These are phyloP conservation scores for Philypnodon macrostomus DNA, from an alignment of 2,797 vertebrate species.

Conservation along the genomic window DNA sequence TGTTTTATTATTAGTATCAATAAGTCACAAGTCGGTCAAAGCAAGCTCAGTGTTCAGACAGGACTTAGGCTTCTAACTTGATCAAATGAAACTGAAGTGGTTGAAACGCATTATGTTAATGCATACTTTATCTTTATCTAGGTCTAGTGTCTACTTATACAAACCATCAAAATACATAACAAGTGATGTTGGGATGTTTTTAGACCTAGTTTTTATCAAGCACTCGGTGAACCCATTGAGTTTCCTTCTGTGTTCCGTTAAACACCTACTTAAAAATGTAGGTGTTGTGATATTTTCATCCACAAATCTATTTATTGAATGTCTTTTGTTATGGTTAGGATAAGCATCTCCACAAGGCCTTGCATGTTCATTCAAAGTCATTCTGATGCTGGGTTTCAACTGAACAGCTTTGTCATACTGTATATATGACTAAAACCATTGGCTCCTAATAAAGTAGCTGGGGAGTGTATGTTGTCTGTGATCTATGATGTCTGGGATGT, in stretches of 20 bases:
- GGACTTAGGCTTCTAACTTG: too few species aligned
- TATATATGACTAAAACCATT: too few species aligned
- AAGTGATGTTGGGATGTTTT: neutral
- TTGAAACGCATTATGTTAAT: neutral
- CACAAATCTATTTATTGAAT: neutral
- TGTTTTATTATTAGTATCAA: conserved; percentile 7
- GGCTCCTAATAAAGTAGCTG: too few species aligned
- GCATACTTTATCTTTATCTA: neutral
- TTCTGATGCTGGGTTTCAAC: too few species aligned
- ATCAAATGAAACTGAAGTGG: conserved; percentile 1
- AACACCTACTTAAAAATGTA: neutral
- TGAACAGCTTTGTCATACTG: too few species aligned
- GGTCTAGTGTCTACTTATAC: neutral
- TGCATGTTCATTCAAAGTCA: too few species aligned
- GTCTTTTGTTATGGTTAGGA: neutral
- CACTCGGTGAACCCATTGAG: neutral
- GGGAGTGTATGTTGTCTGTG: neutral
- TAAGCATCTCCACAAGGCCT: too few species aligned
- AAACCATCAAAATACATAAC: neutral
- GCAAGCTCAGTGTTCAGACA: too few species aligned
- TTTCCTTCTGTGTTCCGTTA: neutral
- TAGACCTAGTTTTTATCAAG: neutral
- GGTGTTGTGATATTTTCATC: conserved; percentile 5
- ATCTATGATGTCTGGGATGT: neutral
- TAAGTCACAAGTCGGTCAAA: too few species aligned